Conservation (phyloP, 2,113 vertebrate species). For the Bostrychus sinensis region DNA sequence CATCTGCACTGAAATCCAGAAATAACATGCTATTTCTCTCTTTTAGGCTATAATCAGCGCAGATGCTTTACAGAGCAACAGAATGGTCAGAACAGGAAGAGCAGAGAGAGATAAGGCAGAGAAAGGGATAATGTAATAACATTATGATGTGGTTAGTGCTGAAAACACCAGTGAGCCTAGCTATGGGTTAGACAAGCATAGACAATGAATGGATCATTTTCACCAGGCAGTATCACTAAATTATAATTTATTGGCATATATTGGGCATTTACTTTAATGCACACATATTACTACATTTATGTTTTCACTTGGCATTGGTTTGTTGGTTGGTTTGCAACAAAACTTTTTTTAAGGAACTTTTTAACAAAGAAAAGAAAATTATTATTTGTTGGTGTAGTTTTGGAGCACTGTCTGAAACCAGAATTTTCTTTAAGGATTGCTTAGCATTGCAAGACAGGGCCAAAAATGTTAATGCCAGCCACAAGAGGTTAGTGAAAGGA, state of each 20-base stretch:
- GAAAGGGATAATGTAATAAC: slow-evolving; percentile 29
- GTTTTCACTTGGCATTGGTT: too few relatives aligned
- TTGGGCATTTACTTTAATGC: too few relatives aligned
- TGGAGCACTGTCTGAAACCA: too few relatives aligned
- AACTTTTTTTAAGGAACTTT: too few relatives aligned
- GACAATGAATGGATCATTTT: not conserved
- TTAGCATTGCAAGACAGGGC: too few relatives aligned
- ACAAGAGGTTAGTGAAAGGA: too few relatives aligned
- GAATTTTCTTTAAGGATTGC: too few relatives aligned
- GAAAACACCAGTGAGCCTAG: not conserved
- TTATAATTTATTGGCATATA: not conserved
- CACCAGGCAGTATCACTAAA: not conserved
- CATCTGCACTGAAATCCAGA: slow-evolving; percentile 15
- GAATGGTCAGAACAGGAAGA: slow-evolving; percentile 33
- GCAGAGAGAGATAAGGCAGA: slow-evolving; percentile 28
- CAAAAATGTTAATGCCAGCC: too few relatives aligned
- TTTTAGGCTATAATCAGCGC: slow-evolving; percentile 19
- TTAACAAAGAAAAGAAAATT: too few relatives aligned
- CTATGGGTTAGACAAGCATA: not conserved
- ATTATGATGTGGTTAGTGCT: slow-evolving; percentile 21
- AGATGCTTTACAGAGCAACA: not conserved
- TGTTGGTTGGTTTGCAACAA: too few relatives aligned
- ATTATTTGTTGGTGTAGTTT: too few relatives aligned
- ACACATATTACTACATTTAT: too few relatives aligned
- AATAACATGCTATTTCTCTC: slow-evolving; percentile 11